These are phyloP conservation scores for Drosophila busckii DNA, from an alignment of 1,140 invertebrate genomes.

Conservation along the genomic window DNA sequence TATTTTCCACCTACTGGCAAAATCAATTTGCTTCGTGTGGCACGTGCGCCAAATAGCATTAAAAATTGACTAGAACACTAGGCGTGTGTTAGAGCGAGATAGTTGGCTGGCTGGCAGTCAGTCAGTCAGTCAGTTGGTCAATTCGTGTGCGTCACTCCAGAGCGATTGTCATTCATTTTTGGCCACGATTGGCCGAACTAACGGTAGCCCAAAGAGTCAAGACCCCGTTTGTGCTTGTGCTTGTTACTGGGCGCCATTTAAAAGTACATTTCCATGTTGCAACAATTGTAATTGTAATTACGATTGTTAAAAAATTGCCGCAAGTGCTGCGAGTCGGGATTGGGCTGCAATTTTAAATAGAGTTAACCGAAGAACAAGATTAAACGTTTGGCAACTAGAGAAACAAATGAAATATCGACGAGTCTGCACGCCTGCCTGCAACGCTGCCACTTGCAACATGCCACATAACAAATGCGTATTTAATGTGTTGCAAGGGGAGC, in stretches of 20 bases:
- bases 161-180: constrained; percentile 55
- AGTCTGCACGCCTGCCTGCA: constrained; percentile 41
- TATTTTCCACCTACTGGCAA: constrained; percentile 78
- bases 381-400: no score
- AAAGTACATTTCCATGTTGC: constrained; percentile 67
- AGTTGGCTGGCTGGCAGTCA: constrained; percentile 8
- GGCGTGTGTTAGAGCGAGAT: constrained; percentile 11
- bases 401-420: constrained; percentile 59
- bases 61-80: constrained; percentile 38
- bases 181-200: constrained; percentile 62
- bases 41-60: constrained; percentile 77
- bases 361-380: no score
- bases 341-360: no score
- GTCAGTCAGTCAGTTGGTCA: constrained; percentile 44
- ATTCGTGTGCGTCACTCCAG: constrained; percentile 70
- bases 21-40: constrained; percentile 78
- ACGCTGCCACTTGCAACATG: constrained; percentile 54
- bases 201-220: constrained; percentile 65
- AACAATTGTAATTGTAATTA: constrained; percentile 69
- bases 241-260: constrained; percentile 51
- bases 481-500: constrained; percentile 55
- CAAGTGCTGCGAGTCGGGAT: no score
- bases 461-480: constrained; percentile 74
- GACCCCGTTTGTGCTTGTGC: constrained; percentile 5
- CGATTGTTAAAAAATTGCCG: constrained; percentile 58